Base-by-base conservation (phyloP, 1,140 invertebrate genomes). In the Ylistrum balloti region DNA sequence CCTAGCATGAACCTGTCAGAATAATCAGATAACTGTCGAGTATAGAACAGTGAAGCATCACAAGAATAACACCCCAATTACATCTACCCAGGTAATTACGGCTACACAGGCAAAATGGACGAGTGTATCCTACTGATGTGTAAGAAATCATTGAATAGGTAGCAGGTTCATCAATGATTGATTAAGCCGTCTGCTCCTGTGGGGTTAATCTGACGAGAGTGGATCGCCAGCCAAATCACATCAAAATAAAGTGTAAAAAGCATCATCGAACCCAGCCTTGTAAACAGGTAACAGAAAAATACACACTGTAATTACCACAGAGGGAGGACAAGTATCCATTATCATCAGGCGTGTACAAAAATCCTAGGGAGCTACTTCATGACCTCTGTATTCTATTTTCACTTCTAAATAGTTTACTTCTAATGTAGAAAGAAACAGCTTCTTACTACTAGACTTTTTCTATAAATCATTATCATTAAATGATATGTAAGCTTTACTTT, bases 161-260 rank as follows among this genome's bases (percentile, higher is more conserved):
- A 74, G 56, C 56, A 74, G n/a, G 56, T 74, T 74, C 56, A 74
- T 74, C 56, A 74, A 74, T 74, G 56, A 74, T 74, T 74, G 56
- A 74, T n/a, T 28, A 74, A 5, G 56, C 56, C 56, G 56, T 74
- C 56, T 74, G 56, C 56, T 74, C 56, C 56, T 74, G 56, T 74
- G 56, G 56, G 56, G 22, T 74, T 74, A 74, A 74, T 74, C 56
- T 74, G 5, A 74, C 22, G 22, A n/a, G 56, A 74, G 56, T 74
- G 56, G 56, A 74, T 74, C 56, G 28, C 9, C n/a, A 28, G 56
- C 56, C 56, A 74, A 74, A 74, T 74, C 56, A 74, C 28, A 74
- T 74, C 56, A 7, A n/a, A 74, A 28, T 28, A 74, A 74, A 74
- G 22, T 28, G 1, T 28, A 74, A 74, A 74, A 74, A 74, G 56